Base-by-base conservation (phyloP, 2,888 invertebrate genomes). In the Lamproptera curius region DNA sequence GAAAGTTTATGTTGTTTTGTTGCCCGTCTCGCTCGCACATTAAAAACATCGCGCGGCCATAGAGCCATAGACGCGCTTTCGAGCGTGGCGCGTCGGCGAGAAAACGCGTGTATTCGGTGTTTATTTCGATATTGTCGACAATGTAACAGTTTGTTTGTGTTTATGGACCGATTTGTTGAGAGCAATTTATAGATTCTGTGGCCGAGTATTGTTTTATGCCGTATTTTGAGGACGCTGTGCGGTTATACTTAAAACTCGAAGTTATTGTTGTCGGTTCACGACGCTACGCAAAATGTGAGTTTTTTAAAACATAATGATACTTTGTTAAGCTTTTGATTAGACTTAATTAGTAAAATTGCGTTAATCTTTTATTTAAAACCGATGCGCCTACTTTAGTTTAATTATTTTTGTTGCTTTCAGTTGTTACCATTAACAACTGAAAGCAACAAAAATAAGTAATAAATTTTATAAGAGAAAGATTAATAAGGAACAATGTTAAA, bases 1-100 rank as follows among this genome's bases (percentile, higher is more conserved):
- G 86, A 86, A 77, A 69, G 69, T 67, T 73, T 67, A 76, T 76
- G 76, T 76, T 75, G 73, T 75, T 79, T 79, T 73, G 70, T 70
- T 56, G 59, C 67, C 71, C 52, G 57, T 85, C 84, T 74, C 76
- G 54, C 72, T 85, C 76, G 51, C 70, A 64, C 69, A 67, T 75
- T 74, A 74, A 79, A 81, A 82, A 77, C 77, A 76, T 61, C 63
- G 63, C 58, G 57, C 73, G 71, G n/a, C n/a, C n/a, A n/a, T n/a
- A 60, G 69, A 71, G 70, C 70, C 56, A 47, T 56, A 60, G 62
- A 56, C 59, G 44, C 53, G 61, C 58, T 64, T 63, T 56, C 53
- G 53, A 58, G 61, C 60, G 58, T 57, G 57, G 53, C 52, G 52
- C 56, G 55, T 61, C 65, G 54, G 59, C 60, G 62, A 58, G 56